Conservation (phyloP, 23 tunicate genomes). For the Styela plicata region DNA sequence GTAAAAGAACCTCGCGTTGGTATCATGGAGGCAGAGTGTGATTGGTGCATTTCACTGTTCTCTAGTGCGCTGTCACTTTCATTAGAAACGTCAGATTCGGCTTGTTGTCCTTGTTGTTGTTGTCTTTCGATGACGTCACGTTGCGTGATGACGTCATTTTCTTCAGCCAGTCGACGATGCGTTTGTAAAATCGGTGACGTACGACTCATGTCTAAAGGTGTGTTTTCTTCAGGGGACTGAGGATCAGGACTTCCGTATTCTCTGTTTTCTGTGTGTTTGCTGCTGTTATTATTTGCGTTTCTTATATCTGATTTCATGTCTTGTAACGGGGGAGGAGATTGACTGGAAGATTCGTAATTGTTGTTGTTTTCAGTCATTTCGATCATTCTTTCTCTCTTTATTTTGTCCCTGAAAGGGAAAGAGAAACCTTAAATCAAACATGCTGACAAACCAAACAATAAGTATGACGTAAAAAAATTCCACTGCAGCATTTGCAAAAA, state of each 20-base stretch:
- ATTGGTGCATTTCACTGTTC: slow-evolving; percentile 43
- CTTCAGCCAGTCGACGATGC: background rate
- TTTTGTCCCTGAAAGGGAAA: background rate
- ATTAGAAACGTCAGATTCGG: slow-evolving; percentile 19
- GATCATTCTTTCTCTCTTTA: background rate
- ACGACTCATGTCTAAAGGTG: slow-evolving; percentile 14
- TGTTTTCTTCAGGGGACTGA: background rate
- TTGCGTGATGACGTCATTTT: slow-evolving; percentile 9
- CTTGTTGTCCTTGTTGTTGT: background rate
- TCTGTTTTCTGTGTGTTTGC: slow-evolving; percentile 7
- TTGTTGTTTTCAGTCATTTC: background rate
- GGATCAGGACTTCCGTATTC: background rate
- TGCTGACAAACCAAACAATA: too few species aligned
- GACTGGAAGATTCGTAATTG: background rate
- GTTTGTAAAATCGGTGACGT: background rate
- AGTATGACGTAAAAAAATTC: too few species aligned
- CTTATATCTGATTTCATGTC: background rate
- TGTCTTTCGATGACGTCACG: background rate
- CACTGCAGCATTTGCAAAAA: too few species aligned
- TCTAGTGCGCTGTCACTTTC: slow-evolving; percentile 11
- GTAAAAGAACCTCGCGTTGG: slow-evolving; percentile 73
- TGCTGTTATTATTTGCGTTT: slow-evolving; percentile 29
- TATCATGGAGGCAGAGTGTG: slow-evolving; percentile 33
- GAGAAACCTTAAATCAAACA: too few species aligned
- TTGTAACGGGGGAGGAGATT: background rate